These are phyloP conservation scores for Ptychoptera albimana DNA, from an alignment of 2,888 invertebrate genomes.

Conservation along the genomic window DNA sequence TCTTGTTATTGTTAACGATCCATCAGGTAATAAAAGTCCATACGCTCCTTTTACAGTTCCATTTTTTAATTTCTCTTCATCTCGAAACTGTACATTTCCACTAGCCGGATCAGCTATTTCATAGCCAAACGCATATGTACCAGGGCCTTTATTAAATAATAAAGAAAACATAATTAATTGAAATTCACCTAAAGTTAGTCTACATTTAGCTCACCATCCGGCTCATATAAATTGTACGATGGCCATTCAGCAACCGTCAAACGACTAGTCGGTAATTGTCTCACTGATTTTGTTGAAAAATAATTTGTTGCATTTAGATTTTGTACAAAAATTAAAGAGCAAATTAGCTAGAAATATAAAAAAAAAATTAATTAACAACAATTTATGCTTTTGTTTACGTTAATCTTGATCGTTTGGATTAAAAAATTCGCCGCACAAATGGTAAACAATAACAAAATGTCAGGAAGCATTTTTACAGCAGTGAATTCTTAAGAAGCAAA, in stretches of 20 bases:
- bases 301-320: too few species aligned
- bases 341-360: too few species aligned
- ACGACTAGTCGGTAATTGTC: slow-evolving; percentile 3
- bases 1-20: slow-evolving; percentile 39
- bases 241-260: slow-evolving; percentile 25
- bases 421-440: too few species aligned
- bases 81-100: slow-evolving; percentile 52
- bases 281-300: not conserved
- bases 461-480: too few species aligned
- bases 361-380: too few species aligned
- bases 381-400: too few species aligned
- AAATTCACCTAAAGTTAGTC: not conserved
- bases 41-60: slow-evolving; percentile 58
- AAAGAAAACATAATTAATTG: not conserved
- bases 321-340: too few species aligned
- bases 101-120: slow-evolving; percentile 45
- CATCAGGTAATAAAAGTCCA: slow-evolving; percentile 49
- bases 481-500: too few species aligned
- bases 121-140: slow-evolving; percentile 57
- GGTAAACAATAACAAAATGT: too few species aligned
- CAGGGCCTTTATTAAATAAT: slow-evolving; percentile 31
- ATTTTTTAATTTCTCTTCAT: slow-evolving; percentile 50
- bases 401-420: too few species aligned
- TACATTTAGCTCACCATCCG: slow-evolving; percentile 16
- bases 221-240: slow-evolving; percentile 26